These are phyloP conservation scores for Exaiptasia diaphana DNA, from an alignment of 64 coral and sea anemone species.

Conservation along the genomic window DNA sequence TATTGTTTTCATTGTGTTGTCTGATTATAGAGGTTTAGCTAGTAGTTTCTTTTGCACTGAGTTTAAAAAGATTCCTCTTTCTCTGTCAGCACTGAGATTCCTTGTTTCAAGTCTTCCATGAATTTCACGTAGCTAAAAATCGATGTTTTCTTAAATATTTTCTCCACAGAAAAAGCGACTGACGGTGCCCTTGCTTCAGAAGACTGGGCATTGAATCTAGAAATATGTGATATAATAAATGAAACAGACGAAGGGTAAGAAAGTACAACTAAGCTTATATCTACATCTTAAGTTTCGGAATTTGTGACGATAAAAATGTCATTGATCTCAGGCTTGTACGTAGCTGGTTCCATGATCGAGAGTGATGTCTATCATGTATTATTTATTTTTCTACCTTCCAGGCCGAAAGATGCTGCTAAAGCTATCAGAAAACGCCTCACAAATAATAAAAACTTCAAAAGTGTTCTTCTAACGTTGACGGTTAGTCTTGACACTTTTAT, in stretches of 20 bases:
- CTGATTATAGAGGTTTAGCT: no score
- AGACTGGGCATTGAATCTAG: slow-evolving; percentile 99
- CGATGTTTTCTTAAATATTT: neutral
- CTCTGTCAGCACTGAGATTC: no score
- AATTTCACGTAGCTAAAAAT: no score
- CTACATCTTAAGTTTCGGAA: neutral
- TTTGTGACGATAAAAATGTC: neutral
- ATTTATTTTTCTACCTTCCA: slow-evolving; percentile 36
- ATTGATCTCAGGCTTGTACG: neutral
- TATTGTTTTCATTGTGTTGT: no score
- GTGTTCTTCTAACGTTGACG: slow-evolving; percentile 89
- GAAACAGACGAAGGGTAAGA: slow-evolving; percentile 97
- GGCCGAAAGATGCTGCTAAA: slow-evolving; percentile 94
- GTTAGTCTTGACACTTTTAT: slow-evolving; percentile 16
- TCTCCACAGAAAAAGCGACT: slow-evolving; percentile 77
- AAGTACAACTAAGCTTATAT: neutral
- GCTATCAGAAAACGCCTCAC: slow-evolving; percentile 82
- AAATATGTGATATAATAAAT: slow-evolving; percentile 99
- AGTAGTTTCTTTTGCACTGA: no score
- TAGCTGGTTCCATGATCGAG: neutral
- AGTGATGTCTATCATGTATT: neutral
- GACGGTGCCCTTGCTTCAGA: slow-evolving; percentile 87
- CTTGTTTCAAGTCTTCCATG: no score
- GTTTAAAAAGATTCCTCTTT: no score
- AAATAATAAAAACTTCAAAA: slow-evolving; percentile 87